phyloP scores from a whole-genome alignment of 2,797 vertebrate species.

The Okamejei kenojei region DNA sequence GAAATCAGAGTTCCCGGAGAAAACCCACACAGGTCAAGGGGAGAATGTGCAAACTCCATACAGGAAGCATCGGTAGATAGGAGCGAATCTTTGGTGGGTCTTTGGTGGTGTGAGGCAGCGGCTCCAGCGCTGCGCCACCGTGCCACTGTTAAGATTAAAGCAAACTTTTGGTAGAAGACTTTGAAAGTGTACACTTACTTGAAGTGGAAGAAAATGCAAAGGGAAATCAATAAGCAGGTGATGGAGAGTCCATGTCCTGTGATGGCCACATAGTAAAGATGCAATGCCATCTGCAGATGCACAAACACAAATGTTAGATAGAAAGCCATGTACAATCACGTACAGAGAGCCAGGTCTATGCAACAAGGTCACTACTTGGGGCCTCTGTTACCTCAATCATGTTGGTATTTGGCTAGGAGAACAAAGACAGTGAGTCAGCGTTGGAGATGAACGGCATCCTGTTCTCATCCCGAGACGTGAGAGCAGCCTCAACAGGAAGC shows the following conservation, averaged over 20 bases:
- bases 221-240: slow-evolving; percentile 60
- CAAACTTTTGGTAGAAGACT: not conserved
- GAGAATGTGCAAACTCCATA: too few species aligned
- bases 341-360: not conserved
- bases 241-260: slow-evolving; percentile 64
- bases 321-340: too few species aligned
- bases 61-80: too few species aligned
- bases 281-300: slow-evolving; percentile 53
- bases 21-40: too few species aligned
- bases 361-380: not conserved
- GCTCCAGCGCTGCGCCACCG: too few species aligned
- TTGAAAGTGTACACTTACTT: slow-evolving; percentile 54
- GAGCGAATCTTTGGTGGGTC: too few species aligned
- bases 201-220: slow-evolving; percentile 70
- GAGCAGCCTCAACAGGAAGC: not conserved
- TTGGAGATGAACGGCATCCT: not conserved
- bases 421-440: not conserved
- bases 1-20: too few species aligned
- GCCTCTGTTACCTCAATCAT: not conserved
- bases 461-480: not conserved
- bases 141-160: too few species aligned
- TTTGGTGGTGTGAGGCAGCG: too few species aligned
- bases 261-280: slow-evolving; percentile 61
- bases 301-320: not conserved
- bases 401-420: not conserved